phyloP scores from a whole-genome alignment of 2,113 vertebrate species.

The Eulemur macaco region DNA sequence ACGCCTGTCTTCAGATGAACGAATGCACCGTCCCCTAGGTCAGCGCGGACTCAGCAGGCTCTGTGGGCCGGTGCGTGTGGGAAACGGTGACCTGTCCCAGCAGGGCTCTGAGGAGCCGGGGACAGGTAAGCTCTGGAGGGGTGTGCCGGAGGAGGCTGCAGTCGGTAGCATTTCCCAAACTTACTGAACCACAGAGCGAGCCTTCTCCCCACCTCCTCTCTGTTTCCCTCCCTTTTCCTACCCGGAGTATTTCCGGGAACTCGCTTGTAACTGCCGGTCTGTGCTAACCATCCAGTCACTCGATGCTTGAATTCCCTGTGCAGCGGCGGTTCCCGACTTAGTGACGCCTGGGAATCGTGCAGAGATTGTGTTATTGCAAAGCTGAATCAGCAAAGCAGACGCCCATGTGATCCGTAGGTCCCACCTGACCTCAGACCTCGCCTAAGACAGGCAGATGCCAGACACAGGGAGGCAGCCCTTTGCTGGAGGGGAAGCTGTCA shows the following conservation, averaged over 20 bases:
- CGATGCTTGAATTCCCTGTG: neutral
- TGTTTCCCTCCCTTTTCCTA: neutral
- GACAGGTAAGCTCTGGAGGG: fast-evolving
- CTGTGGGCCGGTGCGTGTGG: neutral
- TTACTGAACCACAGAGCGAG: too few relatives aligned
- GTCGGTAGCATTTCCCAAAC: neutral
- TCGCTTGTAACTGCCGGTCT: neutral
- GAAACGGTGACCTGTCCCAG: fast-evolving
- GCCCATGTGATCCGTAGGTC: fast-evolving
- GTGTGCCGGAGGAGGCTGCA: fast-evolving
- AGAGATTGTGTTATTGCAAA: neutral
- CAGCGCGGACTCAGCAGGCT: too few relatives aligned
- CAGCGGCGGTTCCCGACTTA: too few relatives aligned
- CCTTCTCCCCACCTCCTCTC: fast-evolving
- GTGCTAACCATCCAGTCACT: fast-evolving
- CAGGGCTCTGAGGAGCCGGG: too few relatives aligned
- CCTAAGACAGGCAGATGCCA: fast-evolving
- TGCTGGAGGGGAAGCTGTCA: neutral
- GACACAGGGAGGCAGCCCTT: neutral
- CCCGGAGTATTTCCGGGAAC: neutral
- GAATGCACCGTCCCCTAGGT: neutral
- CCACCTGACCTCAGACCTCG: neutral
- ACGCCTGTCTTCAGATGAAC: neutral
- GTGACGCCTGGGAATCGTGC: fast-evolving
- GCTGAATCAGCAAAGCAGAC: too few relatives aligned